Percentiles rank a stretch among this genome's conserved stretches.
phyloP scores from a whole-genome alignment of 1,140 invertebrate species.

The Brachionus calyciflorus region DNA sequence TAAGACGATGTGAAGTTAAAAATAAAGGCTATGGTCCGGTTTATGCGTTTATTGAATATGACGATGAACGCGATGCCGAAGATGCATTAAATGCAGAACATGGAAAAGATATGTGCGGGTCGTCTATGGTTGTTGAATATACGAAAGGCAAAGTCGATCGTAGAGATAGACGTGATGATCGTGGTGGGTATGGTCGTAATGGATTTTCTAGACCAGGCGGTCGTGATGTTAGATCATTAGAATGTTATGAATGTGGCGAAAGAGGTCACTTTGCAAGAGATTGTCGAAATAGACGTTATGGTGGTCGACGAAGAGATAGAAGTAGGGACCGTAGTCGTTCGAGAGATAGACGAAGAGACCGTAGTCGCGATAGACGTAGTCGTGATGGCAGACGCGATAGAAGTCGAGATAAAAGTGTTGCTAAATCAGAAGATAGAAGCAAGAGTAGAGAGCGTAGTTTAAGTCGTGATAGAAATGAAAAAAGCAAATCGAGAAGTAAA shows the following conservation, averaged over 20 bases:
- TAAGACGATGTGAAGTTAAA: slow-evolving; percentile 12
- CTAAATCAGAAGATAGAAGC: neutral
- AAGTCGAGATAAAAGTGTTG: neutral
- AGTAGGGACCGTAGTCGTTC: slow-evolving; percentile 17
- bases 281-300: slow-evolving; percentile 61
- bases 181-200: neutral
- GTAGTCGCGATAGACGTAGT: neutral
- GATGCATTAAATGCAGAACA: slow-evolving; percentile 37
- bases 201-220: slow-evolving; percentile 30
- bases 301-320: slow-evolving; percentile 3
- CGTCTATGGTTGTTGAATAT: slow-evolving; percentile 40
- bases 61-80: slow-evolving; percentile 87
- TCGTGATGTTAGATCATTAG: neutral
- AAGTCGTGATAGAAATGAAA: neutral
- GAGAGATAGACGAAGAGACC: neutral
- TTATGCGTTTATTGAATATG: slow-evolving; percentile 96
- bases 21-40: slow-evolving; percentile 56
- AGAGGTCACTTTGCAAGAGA: slow-evolving; percentile 85
- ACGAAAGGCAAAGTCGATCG: slow-evolving; percentile 22
- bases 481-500: neutral
- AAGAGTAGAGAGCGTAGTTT: neutral
- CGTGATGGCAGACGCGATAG: neutral
- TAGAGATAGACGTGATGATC: neutral
- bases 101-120: slow-evolving; percentile 42
- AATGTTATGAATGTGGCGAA: slow-evolving; percentile 85